These are phyloP conservation scores for Leptinotarsa peninsularis DNA, from an alignment of 2,888 invertebrate genomes.

Conservation along the genomic window DNA sequence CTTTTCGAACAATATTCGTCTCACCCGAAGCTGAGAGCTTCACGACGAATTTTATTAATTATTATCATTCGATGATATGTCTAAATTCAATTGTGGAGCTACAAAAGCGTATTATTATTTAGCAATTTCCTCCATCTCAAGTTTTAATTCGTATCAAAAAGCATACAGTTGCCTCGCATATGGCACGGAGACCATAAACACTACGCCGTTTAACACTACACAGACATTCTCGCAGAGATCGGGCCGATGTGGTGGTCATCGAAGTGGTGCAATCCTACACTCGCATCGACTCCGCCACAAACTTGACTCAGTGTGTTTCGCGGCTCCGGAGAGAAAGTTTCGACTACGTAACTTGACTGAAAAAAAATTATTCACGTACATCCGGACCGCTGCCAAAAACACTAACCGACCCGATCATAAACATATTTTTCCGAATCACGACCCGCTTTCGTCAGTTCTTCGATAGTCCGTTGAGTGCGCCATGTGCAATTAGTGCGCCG, in stretches of 20 bases:
- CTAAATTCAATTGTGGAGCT: too few relatives aligned
- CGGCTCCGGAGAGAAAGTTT: constrained; percentile 59
- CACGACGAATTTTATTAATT: too few relatives aligned
- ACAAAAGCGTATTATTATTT: too few relatives aligned
- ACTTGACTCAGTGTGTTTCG: constrained; percentile 63
- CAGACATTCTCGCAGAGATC: constrained; percentile 9
- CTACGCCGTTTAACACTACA: neutral
- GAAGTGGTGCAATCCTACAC: constrained; percentile 42
- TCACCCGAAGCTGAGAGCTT: too few relatives aligned
- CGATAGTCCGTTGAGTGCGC: constrained; percentile 28
- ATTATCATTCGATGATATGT: too few relatives aligned
- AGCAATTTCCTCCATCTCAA: neutral
- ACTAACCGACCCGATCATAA: neutral
- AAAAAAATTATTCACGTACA: constrained; percentile 36
- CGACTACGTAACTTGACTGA: constrained; percentile 51
- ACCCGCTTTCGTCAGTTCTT: constrained; percentile 16
- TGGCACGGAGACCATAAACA: neutral
- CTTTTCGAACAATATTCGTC: too few relatives aligned
- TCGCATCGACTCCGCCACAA: constrained; percentile 39
- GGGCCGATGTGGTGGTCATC: constrained; percentile 59
- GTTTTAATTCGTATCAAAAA: neutral
- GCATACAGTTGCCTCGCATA: neutral
- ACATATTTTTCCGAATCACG: constrained; percentile 7
- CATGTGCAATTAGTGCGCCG: constrained; percentile 41
- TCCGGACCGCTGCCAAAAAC: neutral